A percentile compares a stretch with the other conserved stretches of the same genome.
These are phyloP conservation scores for Uropsilus gracilis DNA, from an alignment of 2,113 vertebrate genomes.

Conservation along the genomic window DNA sequence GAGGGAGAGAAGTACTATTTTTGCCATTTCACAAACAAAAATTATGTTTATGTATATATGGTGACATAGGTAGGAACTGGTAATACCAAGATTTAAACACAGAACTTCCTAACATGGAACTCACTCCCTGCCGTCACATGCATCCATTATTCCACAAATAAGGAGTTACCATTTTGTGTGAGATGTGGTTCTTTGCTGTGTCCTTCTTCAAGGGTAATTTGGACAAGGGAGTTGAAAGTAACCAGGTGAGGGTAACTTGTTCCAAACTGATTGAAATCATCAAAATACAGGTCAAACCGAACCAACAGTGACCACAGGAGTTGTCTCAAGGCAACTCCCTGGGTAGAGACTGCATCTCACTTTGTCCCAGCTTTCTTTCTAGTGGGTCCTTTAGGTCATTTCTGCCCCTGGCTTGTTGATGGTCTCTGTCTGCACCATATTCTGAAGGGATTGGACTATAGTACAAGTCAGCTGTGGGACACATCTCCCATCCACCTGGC, in stretches of 20 bases:
- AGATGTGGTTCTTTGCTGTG: not conserved
- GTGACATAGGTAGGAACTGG: not conserved
- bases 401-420: not conserved
- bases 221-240: rapidly evolving
- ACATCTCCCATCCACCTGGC: not conserved
- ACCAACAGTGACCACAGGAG: not conserved
- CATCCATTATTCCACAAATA: not conserved
- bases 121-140: not conserved
- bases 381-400: too few species aligned
- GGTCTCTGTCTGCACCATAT: not conserved
- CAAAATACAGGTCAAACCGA: not conserved
- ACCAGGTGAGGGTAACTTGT: not conserved
- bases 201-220: too few species aligned
- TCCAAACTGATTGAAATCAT: not conserved
- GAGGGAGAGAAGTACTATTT: not conserved
- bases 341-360: not conserved
- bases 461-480: not conserved
- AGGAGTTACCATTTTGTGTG: not conserved
- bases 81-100: not conserved
- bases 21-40: not conserved
- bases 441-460: not conserved
- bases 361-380: not conserved
- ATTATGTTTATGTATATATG: not conserved
- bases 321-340: rapidly evolving
- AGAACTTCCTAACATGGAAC: not conserved